Conservation (phyloP, 92 coral and sea anemone species). For the Epizoanthus rinbou region DNA sequence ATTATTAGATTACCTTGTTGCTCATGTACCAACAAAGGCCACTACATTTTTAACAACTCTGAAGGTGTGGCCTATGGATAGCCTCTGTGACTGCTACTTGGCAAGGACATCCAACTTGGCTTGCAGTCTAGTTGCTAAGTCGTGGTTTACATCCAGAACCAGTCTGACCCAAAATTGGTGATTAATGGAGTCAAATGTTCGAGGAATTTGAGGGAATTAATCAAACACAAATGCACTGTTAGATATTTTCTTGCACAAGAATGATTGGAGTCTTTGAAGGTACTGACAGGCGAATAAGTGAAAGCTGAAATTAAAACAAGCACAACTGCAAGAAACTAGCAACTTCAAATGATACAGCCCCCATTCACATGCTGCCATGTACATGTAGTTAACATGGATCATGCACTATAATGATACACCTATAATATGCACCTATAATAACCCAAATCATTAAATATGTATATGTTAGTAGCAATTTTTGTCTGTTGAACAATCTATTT, state of each 20-base stretch:
- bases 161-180: conserved; percentile 1
- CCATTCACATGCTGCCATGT: background rate
- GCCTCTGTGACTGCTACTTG: conserved; percentile 1
- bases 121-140: background rate
- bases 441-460: background rate
- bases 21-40: background rate
- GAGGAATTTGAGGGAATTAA: background rate
- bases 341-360: background rate
- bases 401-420: background rate
- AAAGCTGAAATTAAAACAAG: background rate
- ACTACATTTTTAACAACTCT: background rate
- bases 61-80: background rate
- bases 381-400: background rate
- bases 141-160: background rate
- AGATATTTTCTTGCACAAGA: background rate
- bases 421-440: background rate
- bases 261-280: conserved; percentile 2
- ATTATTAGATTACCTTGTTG: background rate
- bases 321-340: background rate
- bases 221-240: background rate
- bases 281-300: background rate
- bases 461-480: background rate
- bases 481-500: background rate
- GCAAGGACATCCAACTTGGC: conserved; percentile 8
- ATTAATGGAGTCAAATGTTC: background rate